Evolutionary conservation across 2,113 vertebrate species (phyloP).

Genomic region (Aix galericulata): DNA sequence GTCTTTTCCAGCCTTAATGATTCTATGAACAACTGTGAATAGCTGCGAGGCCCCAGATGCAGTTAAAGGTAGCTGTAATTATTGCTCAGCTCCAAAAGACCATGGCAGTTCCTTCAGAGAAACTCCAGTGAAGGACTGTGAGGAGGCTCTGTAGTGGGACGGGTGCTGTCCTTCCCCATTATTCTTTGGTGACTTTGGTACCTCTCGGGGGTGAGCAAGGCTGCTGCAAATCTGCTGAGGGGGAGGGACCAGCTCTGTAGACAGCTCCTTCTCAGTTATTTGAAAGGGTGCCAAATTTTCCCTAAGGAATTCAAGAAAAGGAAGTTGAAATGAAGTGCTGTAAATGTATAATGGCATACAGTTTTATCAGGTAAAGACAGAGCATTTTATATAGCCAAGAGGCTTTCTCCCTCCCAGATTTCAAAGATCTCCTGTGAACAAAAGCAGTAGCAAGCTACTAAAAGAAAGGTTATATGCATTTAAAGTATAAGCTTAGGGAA

Average conservation of each 20-base stretch:
- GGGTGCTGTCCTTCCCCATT: not conserved
- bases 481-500: not conserved
- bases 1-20: too few relatives aligned
- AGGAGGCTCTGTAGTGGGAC: not conserved
- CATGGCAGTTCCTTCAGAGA: not conserved
- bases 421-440: slow-evolving; percentile 31
- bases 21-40: not conserved
- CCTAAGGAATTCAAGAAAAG: slow-evolving; percentile 23
- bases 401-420: slow-evolving; percentile 13
- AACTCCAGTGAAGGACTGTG: rapidly evolving
- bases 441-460: slow-evolving; percentile 16
- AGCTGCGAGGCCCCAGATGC: not conserved
- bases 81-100: not conserved
- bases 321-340: slow-evolving; percentile 8
- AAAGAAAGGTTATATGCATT: slow-evolving; percentile 9
- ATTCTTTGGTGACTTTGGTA: not conserved
- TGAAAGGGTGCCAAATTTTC: slow-evolving; percentile 13
- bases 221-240: not conserved
- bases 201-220: not conserved
- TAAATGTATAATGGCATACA: not conserved
- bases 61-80: not conserved
- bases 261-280: not conserved
- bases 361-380: slow-evolving; percentile 24
- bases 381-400: not conserved
- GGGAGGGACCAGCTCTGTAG: not conserved